Base-by-base conservation (phyloP, 2,888 invertebrate species). In the Drosophila cognata region DNA sequence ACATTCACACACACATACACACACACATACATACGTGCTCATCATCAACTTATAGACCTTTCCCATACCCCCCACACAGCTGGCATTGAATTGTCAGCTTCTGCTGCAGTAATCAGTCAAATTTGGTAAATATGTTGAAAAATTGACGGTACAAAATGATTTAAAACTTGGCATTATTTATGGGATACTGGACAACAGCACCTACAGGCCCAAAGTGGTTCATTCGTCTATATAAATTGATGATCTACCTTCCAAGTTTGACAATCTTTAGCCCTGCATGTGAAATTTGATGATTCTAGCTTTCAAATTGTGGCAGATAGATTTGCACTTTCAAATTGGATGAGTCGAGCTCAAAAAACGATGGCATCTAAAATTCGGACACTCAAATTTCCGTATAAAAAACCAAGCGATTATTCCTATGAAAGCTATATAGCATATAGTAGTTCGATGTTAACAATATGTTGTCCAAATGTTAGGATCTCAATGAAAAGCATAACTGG, bases 61-160 rank as follows among this genome's bases (percentile, higher is more conserved):
- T 16, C 21, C 25, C 46, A 48, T 18, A 0, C 16, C 46, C 36
- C n/a, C 10, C 4, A 1, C n/a, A 3, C 33, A n/a, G 25, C 38
- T 13, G 28, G n/a, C 33, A 56, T 33, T 55, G 53, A 28, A 41
- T 50, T 51, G 68, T 51, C 57, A 29, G 18, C 4, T 10, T 46
- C 55, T 48, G 46, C 41, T 41, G 67, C 56, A 16, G 46, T 38
- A 52, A 53, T 58, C 59, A 59, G 25, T 70, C 51, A 60, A 60
- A 53, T 53, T 46, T 18, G 52, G 13, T 60, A 59, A 71, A 64
- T 72, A 35, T 53, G 25, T 48, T 52, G 16, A 50, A 38, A 51
- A 62, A 21, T 71, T 61, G 50, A 70, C 61, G 50, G 29, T 33
- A 31, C n/a, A 18, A n/a, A 51, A 35, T 50, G 29, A 38, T 38